Conservation (phyloP, 2,888 invertebrate species). For the Drosophila limbata region DNA sequence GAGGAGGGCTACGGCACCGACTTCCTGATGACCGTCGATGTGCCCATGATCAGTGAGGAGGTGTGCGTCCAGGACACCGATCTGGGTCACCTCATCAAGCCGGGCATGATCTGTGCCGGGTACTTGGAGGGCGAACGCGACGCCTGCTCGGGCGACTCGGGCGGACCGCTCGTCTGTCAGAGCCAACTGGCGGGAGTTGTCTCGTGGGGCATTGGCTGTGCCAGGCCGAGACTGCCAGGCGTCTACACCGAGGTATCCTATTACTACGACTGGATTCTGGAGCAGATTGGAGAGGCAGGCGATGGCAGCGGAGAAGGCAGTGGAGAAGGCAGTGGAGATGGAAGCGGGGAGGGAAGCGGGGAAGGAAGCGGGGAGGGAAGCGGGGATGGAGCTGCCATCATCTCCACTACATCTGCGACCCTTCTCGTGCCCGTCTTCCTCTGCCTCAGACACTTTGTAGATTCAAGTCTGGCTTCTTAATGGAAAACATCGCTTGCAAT, state of each 20-base stretch:
- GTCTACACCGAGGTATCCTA: constrained; percentile 89
- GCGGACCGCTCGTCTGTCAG: constrained; percentile 90
- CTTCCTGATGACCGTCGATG: constrained; percentile 72
- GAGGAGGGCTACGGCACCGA: constrained; percentile 66
- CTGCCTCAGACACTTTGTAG: constrained; percentile 20
- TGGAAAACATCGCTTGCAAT: not conserved
- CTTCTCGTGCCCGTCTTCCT: constrained; percentile 51
- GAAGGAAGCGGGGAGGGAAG: constrained; percentile 19
- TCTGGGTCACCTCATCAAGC: constrained; percentile 86
- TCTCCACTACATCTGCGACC: constrained; percentile 38
- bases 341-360: constrained; percentile 4
- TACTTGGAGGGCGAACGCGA: constrained; percentile 90
- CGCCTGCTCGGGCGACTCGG: constrained; percentile 93
- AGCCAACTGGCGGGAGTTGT: constrained; percentile 91
- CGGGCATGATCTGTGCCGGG: constrained; percentile 91
- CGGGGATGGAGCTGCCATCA: constrained; percentile 38
- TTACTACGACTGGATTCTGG: constrained; percentile 71
- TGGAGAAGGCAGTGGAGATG: not conserved
- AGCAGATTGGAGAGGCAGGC: constrained; percentile 40
- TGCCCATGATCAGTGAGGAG: constrained; percentile 67
- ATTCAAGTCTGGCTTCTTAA: constrained; percentile 2
- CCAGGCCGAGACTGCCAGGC: constrained; percentile 90
- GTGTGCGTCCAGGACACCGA: constrained; percentile 79
- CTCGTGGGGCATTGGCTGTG: constrained; percentile 93
- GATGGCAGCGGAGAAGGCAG: constrained; percentile 12